Evolutionary conservation across 2,888 invertebrate genomes (phyloP).

Genomic region (Perizoma affinitatum): DNA sequence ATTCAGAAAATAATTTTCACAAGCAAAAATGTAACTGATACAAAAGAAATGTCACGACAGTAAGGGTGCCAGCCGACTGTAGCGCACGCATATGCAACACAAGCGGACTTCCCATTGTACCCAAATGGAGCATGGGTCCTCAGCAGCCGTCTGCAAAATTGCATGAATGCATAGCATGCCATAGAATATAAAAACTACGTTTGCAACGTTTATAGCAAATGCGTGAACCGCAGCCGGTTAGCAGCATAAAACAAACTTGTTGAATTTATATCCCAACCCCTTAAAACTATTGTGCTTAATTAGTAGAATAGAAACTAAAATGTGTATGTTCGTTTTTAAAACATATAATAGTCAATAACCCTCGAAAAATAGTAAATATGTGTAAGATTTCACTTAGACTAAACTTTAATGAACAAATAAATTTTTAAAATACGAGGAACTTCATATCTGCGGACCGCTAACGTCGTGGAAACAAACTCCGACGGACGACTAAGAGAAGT

Average conservation of each 20-base stretch:
- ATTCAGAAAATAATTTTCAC: conserved; percentile 50
- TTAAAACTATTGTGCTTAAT: conserved; percentile 78
- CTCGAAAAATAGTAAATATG: conserved; percentile 80
- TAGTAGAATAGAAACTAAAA: conserved; percentile 64
- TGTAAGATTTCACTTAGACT: conserved; percentile 69
- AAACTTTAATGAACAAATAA: conserved; percentile 59
- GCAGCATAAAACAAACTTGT: conserved; percentile 56
- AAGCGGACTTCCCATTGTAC: no score
- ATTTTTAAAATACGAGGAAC: conserved; percentile 71
- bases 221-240: no score
- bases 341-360: conserved; percentile 68
- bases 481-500: conserved; percentile 28
- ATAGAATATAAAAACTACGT: no score
- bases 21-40: conserved; percentile 51
- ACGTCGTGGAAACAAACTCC: conserved; percentile 7
- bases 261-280: conserved; percentile 68
- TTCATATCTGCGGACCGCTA: conserved; percentile 57
- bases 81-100: no score
- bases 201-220: no score
- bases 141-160: no score
- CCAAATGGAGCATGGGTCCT: no score
- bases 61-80: background rate
- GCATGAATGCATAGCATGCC: no score
- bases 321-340: conserved; percentile 62
- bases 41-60: conserved; percentile 31